Conservation (phyloP, 2,113 vertebrate genomes). For the Phainopepla nitens region DNA sequence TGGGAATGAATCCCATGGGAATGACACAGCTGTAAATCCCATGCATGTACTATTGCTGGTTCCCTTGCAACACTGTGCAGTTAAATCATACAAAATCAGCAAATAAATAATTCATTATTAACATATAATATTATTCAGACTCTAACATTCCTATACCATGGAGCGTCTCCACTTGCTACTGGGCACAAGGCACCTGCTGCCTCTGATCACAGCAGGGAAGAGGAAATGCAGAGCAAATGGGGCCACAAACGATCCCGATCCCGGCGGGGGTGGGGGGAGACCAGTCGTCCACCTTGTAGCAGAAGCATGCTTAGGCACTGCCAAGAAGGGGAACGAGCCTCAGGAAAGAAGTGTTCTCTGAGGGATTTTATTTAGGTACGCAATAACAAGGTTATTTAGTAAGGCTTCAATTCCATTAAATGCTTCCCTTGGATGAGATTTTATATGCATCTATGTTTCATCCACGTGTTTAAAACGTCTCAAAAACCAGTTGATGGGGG, state of each 20-base stretch:
- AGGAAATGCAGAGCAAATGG: background rate
- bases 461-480: background rate
- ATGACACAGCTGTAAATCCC: background rate
- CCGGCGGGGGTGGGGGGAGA: rapidly evolving
- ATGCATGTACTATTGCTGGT: background rate
- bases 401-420: background rate
- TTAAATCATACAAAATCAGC: background rate
- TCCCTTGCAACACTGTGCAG: background rate
- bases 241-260: background rate
- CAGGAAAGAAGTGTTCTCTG: background rate
- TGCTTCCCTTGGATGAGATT: background rate
- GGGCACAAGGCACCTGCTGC: background rate
- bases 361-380: background rate
- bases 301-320: background rate
- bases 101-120: background rate
- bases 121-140: background rate
- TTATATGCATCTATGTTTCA: background rate
- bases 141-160: background rate
- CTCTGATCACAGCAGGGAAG: background rate
- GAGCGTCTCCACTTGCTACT: background rate
- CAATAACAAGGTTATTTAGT: background rate
- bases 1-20: background rate
- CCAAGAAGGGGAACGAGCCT: rapidly evolving
- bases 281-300: background rate
- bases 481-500: background rate